Evolutionary conservation across 1,140 invertebrate species (phyloP).

Genomic region (Sesamia nonagrioides): DNA sequence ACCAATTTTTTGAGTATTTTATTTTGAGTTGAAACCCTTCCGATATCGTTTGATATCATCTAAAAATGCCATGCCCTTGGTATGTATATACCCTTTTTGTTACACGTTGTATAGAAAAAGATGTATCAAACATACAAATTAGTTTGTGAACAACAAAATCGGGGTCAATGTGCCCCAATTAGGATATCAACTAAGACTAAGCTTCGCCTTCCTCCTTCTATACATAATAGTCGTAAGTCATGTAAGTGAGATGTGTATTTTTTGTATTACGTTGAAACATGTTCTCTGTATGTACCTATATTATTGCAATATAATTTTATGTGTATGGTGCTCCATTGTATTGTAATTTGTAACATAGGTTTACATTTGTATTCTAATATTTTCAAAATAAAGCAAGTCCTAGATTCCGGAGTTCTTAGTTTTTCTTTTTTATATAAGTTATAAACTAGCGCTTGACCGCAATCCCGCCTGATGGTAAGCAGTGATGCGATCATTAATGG

Average conservation of each 20-base stretch:
- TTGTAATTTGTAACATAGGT: slow-evolving; percentile 72
- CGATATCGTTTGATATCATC: too few relatives aligned
- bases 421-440: too few relatives aligned
- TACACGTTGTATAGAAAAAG: too few relatives aligned
- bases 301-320: slow-evolving; percentile 73
- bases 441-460: too few relatives aligned
- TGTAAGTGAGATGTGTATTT: slow-evolving; percentile 65
- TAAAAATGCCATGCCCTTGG: too few relatives aligned
- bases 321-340: slow-evolving; percentile 82
- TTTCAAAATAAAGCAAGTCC: slow-evolving; percentile 82
- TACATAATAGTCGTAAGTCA: slow-evolving; percentile 60
- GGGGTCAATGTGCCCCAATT: slow-evolving; percentile 59
- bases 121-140: too few relatives aligned
- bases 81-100: too few relatives aligned
- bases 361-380: slow-evolving; percentile 81
- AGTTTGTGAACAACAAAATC: too few relatives aligned
- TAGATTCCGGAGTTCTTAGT: slow-evolving; percentile 63
- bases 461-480: too few relatives aligned
- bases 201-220: slow-evolving; percentile 67
- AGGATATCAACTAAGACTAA: slow-evolving; percentile 60
- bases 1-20: too few relatives aligned
- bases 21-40: too few relatives aligned
- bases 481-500: too few relatives aligned
- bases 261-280: slow-evolving; percentile 60
- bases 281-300: slow-evolving; percentile 56